Percentiles rank a stretch among this genome's conserved stretches.
phyloP scores from a whole-genome alignment of 2,113 vertebrate genomes.

The Cebus imitator region DNA sequence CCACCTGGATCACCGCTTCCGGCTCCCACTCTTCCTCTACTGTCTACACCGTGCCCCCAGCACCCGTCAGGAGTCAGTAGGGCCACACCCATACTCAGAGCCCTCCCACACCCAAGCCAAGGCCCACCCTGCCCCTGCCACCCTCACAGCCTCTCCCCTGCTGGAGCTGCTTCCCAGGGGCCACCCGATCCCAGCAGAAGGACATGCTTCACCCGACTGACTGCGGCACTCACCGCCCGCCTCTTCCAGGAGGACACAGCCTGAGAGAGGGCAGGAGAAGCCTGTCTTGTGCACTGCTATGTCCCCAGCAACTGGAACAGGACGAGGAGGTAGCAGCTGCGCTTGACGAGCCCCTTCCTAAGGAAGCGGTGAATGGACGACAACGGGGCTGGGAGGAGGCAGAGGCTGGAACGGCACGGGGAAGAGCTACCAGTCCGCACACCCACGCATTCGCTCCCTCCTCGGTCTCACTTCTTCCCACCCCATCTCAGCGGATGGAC shows the following conservation, averaged over 20 bases:
- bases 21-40: not conserved
- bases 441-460: not conserved
- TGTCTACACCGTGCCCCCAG: not conserved
- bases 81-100: not conserved
- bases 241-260: not conserved
- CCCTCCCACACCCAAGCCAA: not conserved
- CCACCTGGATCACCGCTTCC: not conserved
- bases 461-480: not conserved
- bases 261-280: not conserved
- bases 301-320: too few relatives aligned
- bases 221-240: too few relatives aligned
- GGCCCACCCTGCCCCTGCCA: not conserved
- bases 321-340: not conserved
- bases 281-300: too few relatives aligned
- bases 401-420: accelerated
- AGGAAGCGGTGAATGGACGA: not conserved
- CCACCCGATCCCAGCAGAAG: not conserved
- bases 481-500: not conserved
- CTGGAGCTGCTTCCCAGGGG: not conserved
- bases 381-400: not conserved
- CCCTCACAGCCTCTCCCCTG: not conserved
- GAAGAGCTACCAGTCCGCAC: not conserved
- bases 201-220: not conserved
- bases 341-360: not conserved
- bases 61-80: accelerated